These are phyloP conservation scores for Carollia perspicillata DNA, from an alignment of 2,113 vertebrate species.

Conservation along the genomic window DNA sequence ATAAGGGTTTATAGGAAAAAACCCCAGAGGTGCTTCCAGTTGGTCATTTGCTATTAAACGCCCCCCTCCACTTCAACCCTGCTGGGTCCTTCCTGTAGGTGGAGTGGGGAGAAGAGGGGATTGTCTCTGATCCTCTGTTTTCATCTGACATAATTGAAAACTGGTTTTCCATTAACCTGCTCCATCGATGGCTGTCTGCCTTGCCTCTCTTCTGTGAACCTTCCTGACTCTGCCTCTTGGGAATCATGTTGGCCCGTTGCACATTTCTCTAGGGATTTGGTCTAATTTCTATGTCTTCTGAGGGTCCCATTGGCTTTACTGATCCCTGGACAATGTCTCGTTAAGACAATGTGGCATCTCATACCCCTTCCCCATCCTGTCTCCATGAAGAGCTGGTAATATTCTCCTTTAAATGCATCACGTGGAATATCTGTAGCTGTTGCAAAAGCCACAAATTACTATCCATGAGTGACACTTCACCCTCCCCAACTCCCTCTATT, in stretches of 20 bases:
- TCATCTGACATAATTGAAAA: background rate
- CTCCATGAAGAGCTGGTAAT: background rate
- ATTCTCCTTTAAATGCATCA: background rate
- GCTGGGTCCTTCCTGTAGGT: background rate
- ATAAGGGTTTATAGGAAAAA: background rate
- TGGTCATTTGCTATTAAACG: background rate
- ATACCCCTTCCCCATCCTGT: background rate
- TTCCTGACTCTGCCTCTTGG: background rate
- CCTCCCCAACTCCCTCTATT: background rate
- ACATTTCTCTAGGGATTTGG: background rate
- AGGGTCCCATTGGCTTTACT: background rate
- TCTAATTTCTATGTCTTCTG: background rate
- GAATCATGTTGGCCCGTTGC: background rate
- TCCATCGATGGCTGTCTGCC: fast-evolving
- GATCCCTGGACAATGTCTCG: background rate
- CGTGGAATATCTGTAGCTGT: background rate
- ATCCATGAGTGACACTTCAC: background rate
- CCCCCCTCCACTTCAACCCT: fast-evolving
- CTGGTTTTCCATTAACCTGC: background rate
- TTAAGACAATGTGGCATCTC: background rate
- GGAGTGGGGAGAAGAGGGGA: background rate
- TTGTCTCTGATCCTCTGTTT: background rate
- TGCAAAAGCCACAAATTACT: background rate
- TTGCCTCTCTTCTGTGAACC: background rate
- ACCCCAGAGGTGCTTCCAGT: background rate